Percentiles rank a stretch among this genome's conserved stretches.
Conservation (phyloP, 1,140 invertebrate species). For the Panulirus ornatus region DNA sequence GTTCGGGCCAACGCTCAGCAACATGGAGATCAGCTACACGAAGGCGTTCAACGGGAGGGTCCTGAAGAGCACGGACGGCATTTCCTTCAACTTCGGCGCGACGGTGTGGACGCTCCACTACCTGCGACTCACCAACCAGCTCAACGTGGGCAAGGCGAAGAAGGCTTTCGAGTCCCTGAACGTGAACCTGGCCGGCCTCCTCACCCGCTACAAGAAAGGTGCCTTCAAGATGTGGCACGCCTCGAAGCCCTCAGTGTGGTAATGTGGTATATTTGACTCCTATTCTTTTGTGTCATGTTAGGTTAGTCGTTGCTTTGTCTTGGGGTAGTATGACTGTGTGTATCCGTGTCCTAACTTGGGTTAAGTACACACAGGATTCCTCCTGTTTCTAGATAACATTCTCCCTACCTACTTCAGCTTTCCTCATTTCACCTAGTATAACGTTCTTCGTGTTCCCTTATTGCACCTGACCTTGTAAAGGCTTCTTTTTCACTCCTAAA, state of each 20-base stretch:
- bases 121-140: conserved; percentile 81
- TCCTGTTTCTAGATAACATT: no score
- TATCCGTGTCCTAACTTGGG: no score
- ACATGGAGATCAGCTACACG: conserved; percentile 76
- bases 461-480: no score
- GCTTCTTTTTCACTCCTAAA: no score
- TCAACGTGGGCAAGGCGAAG: conserved; percentile 77
- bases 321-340: no score
- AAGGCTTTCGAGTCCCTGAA: conserved; percentile 79
- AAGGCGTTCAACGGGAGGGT: conserved; percentile 61
- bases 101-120: conserved; percentile 82
- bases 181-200: conserved; percentile 77
- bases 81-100: conserved; percentile 82
- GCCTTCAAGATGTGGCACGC: conserved; percentile 79
- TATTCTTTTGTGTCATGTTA: no score
- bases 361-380: no score
- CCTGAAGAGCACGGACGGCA: conserved; percentile 78
- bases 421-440: no score
- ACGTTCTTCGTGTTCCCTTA: no score
- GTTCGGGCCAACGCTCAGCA: conserved; percentile 83
- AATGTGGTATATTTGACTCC: no score
- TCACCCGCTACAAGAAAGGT: conserved; percentile 78
- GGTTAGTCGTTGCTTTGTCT: no score
- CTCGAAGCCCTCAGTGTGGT: conserved; percentile 79
- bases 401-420: no score